phyloP scores from a whole-genome alignment of 1,140 invertebrate genomes.

The Drosophila jambulina region DNA sequence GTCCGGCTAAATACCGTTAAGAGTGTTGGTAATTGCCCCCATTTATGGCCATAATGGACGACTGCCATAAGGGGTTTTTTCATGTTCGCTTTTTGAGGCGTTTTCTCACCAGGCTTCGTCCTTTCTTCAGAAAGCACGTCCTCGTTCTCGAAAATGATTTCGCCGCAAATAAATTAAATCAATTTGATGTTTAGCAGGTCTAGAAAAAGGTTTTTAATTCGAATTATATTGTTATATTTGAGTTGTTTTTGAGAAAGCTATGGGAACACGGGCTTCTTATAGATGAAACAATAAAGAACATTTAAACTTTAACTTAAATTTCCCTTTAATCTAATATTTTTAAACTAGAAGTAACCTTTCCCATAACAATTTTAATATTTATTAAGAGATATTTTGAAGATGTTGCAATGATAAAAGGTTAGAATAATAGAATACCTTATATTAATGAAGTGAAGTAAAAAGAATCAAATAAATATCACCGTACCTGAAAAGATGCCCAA shows the following conservation, averaged over 20 bases:
- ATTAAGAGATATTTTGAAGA: not conserved
- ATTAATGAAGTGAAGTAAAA: no score
- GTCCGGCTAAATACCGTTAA: slow-evolving; percentile 34
- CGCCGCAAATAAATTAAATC: slow-evolving; percentile 8
- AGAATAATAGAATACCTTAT: no score
- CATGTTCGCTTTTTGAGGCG: not conserved
- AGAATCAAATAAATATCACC: no score
- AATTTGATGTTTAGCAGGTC: not conserved
- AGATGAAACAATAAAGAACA: not conserved
- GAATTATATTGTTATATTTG: not conserved
- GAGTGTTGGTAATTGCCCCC: slow-evolving; percentile 62
- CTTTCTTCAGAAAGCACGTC: not conserved
- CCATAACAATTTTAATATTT: not conserved
- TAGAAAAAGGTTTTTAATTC: not conserved
- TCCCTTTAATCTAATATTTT: not conserved
- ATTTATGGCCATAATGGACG: slow-evolving; percentile 45
- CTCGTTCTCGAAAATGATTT: slow-evolving; percentile 10
- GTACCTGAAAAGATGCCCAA: no score
- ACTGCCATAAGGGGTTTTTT: slow-evolving; percentile 19
- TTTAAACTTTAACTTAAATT: not conserved
- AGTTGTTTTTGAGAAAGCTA: not conserved
- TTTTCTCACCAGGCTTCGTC: not conserved
- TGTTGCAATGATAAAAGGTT: no score
- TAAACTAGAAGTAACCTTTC: not conserved
- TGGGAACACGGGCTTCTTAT: not conserved